Percentiles rank a stretch among this genome's conserved stretches.
Conservation (phyloP, 1,140 invertebrate genomes). For the Melipona quadrifasciata region DNA sequence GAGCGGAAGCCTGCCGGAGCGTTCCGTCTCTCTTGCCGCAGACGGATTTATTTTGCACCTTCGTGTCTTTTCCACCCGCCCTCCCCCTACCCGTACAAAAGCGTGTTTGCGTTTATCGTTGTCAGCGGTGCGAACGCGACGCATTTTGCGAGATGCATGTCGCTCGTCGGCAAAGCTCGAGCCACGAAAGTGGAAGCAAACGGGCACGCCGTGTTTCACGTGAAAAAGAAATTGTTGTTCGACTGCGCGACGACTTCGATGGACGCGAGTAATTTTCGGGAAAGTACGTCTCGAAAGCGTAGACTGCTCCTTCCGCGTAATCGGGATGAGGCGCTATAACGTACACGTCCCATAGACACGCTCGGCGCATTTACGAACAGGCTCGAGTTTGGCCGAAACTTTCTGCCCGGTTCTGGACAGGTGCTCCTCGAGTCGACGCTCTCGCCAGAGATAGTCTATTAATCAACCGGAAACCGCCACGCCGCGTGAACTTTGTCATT, state of each 20-base stretch:
- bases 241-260: too few relatives aligned
- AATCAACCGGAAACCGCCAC: constrained; percentile 69
- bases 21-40: not conserved
- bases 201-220: not conserved
- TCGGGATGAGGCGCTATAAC: too few relatives aligned
- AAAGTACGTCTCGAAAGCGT: not conserved
- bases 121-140: constrained; percentile 15
- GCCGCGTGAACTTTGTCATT: constrained; percentile 72
- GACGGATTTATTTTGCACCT: constrained; percentile 14
- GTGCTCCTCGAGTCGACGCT: constrained; percentile 71
- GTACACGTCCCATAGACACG: not conserved
- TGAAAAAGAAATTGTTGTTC: not conserved
- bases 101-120: constrained; percentile 38
- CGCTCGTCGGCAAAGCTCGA: not conserved
- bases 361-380: not conserved
- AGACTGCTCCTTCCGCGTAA: not conserved
- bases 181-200: not conserved
- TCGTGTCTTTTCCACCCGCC: not conserved
- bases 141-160: not conserved
- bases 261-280: not conserved
- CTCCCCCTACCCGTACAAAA: not conserved
- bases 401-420: constrained; percentile 63
- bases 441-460: constrained; percentile 69
- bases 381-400: constrained; percentile 4
- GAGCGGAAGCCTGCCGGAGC: too few relatives aligned